Percentiles rank a stretch among this genome's conserved stretches.
Conservation (phyloP, 2,888 invertebrate species). For the Lepas anatifera region DNA sequence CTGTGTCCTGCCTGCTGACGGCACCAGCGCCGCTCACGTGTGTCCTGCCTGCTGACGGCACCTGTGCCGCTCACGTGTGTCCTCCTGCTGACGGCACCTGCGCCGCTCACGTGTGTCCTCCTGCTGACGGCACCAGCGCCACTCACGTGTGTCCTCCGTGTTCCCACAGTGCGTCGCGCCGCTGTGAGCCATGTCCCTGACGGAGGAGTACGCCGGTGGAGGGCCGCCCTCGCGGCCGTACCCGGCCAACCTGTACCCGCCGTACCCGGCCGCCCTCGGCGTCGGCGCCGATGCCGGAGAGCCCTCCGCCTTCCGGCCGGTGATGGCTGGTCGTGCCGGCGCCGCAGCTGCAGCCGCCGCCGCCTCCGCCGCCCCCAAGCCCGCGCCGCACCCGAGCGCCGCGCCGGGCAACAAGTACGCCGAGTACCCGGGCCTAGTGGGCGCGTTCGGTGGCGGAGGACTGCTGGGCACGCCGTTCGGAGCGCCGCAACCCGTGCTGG, state of each 20-base stretch:
- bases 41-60: too few relatives aligned
- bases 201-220: not conserved
- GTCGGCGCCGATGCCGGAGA: not conserved
- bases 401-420: conserved; percentile 7
- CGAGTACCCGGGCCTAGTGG: conserved; percentile 8
- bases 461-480: conserved; percentile 11
- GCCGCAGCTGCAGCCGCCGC: too few relatives aligned
- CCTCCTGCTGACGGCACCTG: too few relatives aligned
- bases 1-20: too few relatives aligned
- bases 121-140: too few relatives aligned
- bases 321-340: conserved; percentile 18
- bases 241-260: not conserved
- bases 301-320: conserved; percentile 25
- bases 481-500: conserved; percentile 6
- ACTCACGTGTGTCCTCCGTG: too few relatives aligned
- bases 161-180: too few relatives aligned
- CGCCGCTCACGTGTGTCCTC: too few relatives aligned
- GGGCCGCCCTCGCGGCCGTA: conserved; percentile 6
- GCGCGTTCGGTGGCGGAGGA: not conserved
- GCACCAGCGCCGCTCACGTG: too few relatives aligned
- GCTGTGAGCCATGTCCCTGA: not conserved
- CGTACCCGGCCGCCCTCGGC: not conserved
- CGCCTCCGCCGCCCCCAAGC: not conserved
- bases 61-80: too few relatives aligned
- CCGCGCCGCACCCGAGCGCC: not conserved